Evolutionary conservation across 1,140 invertebrate genomes (phyloP), one percentile per base, ranked within the genome.

Genomic region (Musca domestica): DNA sequence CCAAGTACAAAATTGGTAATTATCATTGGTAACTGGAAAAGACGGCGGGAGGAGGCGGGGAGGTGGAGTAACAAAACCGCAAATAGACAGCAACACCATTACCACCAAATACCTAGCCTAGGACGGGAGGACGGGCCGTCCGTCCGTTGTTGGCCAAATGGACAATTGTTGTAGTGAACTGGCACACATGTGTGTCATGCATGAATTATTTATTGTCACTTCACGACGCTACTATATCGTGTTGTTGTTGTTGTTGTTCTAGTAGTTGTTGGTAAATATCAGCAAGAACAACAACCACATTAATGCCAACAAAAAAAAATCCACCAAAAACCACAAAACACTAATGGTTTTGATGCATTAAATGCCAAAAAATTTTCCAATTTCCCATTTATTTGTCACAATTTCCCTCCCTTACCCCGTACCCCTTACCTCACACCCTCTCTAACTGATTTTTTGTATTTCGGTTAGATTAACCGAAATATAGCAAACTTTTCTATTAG

Each of bases 181-280:
- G 34, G 34, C 34, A 61, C 56, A 61, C 68, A 69, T 69, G 64
- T 66, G 64, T 69, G 68, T 49, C 64, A 63, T 51, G 64, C 64
- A 69, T 69, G 68, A 66, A 69, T 69, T 66, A 66, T 69, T 69
- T 66, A 69, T 69, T 58, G 68, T 66, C 68, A 19, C 46, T 48
- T 64, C 23, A 20, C 19, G n/a, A n/a, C n/a, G n/a, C 5, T 23
- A 2, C 17, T 34, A 7, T 61, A 17, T 34, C 27, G 52, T 23
- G 34, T 41, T 41, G 10, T 41, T 41, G 34, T 41, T 41, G 34
- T 12, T 30, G 9, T 4, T 9, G 27, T 30, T 30, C 9, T 30
- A 30, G 27, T 30, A 4, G n/a, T 9, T 41, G 34, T 41, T 41
- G 34, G 34, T 41, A 41, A 41, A 41, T 12, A 51, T 4, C 30